Evolutionary conservation across 1,140 invertebrate species (phyloP), one percentile per base, ranked within the genome.

Genomic region (Zophobas atratus): DNA sequence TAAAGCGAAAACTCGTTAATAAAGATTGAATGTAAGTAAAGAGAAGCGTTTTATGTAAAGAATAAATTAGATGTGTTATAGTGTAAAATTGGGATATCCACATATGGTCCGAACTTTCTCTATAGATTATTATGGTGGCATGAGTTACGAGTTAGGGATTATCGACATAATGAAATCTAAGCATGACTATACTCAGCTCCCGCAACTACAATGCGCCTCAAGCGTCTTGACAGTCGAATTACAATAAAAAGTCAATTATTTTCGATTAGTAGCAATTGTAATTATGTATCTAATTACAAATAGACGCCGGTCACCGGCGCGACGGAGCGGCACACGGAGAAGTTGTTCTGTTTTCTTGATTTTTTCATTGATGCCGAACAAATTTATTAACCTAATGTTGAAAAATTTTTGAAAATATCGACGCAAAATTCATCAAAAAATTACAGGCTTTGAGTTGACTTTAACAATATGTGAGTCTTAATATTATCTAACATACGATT

Each of bases 191-290:
- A 55, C 4, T 20, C 53, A 60, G 56, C 56, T 60, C 56, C 56
- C 36, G 56, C 56, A 60, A 60, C 56, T n/a, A 60, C 56, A 60
- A 60, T 60, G 38, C 56, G 35, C 56, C 56, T 60, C 56, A 60
- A 60, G 56, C 33, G 38, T 35, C 56, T 36, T 60, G 56, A 60
- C 56, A 60, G 56, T 36, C 56, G 8, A 60, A 60, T 60, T 60
- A 60, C 56, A 60, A 60, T 60, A 60, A 60, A 60, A 60, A 60
- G 56, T 60, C 56, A 60, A 60, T 60, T 60, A 60, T 60, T 60
- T 60, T 60, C 56, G 56, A 60, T 60, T 60, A 60, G 56, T 60
- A 60, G 56, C 56, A 60, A 60, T 60, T 60, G 56, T 60, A 60
- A 60, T 60, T 60, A 60, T 60, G 56, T 60, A 60, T 60, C 56